Percentiles rank a stretch among this genome's conserved stretches.
Evolutionary conservation across 1,140 invertebrate genomes (phyloP).

Genomic region (Formica exsecta): DNA sequence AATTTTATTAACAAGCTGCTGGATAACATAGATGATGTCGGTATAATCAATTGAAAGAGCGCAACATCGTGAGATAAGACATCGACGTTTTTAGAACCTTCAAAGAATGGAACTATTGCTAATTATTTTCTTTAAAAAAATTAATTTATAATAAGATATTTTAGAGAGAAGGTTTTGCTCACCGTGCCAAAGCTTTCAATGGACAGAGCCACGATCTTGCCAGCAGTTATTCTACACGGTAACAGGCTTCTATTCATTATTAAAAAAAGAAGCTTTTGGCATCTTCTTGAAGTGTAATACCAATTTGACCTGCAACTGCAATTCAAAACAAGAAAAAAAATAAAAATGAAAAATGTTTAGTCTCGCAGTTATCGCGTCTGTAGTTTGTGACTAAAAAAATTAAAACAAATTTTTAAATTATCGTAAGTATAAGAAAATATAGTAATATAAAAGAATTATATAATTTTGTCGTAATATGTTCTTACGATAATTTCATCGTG

Average conservation of each 20-base stretch:
- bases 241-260: constrained; percentile 40
- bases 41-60: constrained; percentile 7
- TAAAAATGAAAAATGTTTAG: not conserved
- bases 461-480: not conserved
- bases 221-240: constrained; percentile 41
- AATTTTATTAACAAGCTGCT: not conserved
- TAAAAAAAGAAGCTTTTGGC: constrained; percentile 39
- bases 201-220: constrained; percentile 26
- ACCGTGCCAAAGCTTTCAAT: constrained; percentile 30
- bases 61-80: constrained; percentile 36
- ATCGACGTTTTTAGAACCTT: constrained; percentile 45
- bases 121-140: not conserved
- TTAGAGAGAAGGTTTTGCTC: not conserved
- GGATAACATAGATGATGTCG: not conserved
- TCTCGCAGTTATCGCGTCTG: too few species aligned
- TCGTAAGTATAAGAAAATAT: too few species aligned
- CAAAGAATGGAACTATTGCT: not conserved
- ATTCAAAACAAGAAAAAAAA: not conserved
- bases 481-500: not conserved
- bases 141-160: not conserved
- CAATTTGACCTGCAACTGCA: constrained; percentile 42
- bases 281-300: constrained; percentile 32
- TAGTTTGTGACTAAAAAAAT: not conserved
- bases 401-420: not conserved
- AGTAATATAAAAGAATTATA: too few species aligned